Evolutionary conservation across 1,140 invertebrate species (phyloP).

Genomic region (Ganaspis sp.): DNA sequence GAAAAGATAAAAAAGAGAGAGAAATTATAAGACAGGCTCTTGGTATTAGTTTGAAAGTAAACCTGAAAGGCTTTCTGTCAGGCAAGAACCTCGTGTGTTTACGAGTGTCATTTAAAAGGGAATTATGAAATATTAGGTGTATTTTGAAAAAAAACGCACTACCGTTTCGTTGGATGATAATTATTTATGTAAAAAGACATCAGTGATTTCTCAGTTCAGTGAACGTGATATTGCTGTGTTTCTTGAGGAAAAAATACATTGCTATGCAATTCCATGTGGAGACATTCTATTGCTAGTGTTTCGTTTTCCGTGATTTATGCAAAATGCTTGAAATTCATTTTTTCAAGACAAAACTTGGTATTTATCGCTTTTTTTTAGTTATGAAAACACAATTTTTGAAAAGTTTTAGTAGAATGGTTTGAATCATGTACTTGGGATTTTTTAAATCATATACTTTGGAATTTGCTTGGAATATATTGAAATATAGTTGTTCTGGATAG

Average conservation of each 20-base stretch:
- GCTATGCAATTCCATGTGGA: not conserved
- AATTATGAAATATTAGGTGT: not conserved
- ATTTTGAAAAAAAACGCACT: not conserved
- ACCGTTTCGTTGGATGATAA: not conserved
- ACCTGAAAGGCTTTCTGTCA: constrained; percentile 17
- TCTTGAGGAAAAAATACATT: not conserved
- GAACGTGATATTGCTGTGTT: constrained; percentile 23
- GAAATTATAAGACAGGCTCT: constrained; percentile 3
- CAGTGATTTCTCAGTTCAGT: constrained; percentile 10
- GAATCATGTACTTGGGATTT: too few relatives aligned
- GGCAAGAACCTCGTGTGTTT: not conserved
- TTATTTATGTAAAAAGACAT: not conserved
- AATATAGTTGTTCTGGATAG: too few relatives aligned
- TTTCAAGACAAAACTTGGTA: not conserved
- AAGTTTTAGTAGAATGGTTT: too few relatives aligned
- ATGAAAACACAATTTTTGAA: too few relatives aligned
- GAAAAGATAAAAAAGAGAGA: not conserved
- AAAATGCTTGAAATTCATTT: not conserved
- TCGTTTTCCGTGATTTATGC: constrained; percentile 14
- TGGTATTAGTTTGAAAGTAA: constrained; percentile 4
- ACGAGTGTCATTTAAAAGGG: not conserved
- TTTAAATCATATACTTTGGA: too few relatives aligned
- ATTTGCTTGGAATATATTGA: too few relatives aligned
- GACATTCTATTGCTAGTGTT: not conserved
- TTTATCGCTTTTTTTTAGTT: too few relatives aligned